Evolutionary conservation across 2,888 invertebrate genomes (phyloP).

Genomic region (Caenorhabditis japonica): DNA sequence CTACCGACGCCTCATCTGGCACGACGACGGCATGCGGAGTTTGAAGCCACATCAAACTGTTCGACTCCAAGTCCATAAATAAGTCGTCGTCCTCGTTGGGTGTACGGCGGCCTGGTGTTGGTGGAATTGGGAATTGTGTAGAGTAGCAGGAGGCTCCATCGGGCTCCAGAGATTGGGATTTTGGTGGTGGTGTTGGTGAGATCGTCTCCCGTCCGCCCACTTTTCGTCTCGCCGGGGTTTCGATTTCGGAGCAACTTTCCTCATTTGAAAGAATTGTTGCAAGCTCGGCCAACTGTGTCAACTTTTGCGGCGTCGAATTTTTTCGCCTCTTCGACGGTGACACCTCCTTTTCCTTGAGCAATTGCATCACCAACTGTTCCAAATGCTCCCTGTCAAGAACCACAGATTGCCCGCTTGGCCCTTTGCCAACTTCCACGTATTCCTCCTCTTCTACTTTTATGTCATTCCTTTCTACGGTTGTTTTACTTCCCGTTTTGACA

Average conservation of each 20-base stretch:
- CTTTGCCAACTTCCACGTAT: constrained; percentile 12
- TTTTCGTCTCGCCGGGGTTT: too few relatives aligned
- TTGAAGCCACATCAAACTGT: constrained; percentile 21
- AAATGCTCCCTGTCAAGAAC: constrained; percentile 9
- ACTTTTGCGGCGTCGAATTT: background rate
- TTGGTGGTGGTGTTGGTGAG: too few relatives aligned
- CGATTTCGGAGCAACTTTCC: too few relatives aligned
- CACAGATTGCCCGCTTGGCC: constrained; percentile 9
- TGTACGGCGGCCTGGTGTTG: constrained; percentile 26
- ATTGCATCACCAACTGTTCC: constrained; percentile 8
- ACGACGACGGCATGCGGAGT: too few relatives aligned
- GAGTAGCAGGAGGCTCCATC: constrained; percentile 2
- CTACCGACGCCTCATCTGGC: too few relatives aligned
- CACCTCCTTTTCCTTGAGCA: background rate
- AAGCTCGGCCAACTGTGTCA: background rate
- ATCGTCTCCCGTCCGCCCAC: too few relatives aligned
- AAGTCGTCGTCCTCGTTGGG: constrained; percentile 21
- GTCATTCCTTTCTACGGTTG: background rate
- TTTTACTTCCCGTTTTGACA: background rate
- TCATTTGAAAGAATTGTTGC: background rate
- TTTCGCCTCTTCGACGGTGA: too few relatives aligned
- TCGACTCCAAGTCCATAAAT: constrained; percentile 27
- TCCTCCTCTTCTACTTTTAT: background rate
- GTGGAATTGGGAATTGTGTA: constrained; percentile 22
- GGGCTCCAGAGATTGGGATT: background rate